phyloP scores from a whole-genome alignment of 2,797 vertebrate genomes.

The Pipistrellus nathusii region DNA sequence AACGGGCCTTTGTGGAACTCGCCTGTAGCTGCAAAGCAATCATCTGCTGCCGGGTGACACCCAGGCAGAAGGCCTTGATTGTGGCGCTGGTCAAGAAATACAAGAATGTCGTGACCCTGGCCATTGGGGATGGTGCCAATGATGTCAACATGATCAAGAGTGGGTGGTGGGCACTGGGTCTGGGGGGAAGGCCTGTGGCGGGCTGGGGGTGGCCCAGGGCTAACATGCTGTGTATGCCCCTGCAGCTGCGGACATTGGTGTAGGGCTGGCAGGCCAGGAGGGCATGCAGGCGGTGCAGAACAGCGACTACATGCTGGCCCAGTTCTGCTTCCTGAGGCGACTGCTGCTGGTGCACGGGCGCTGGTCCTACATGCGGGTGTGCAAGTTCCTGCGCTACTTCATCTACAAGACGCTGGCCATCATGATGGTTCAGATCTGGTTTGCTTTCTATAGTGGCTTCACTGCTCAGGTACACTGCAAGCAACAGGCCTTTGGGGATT shows the following conservation, averaged over 20 bases:
- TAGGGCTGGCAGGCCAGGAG: constrained; percentile 94
- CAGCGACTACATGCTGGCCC: constrained; percentile 94
- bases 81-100: constrained; percentile 93
- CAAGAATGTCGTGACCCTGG: constrained; percentile 91
- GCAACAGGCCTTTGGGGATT: neutral
- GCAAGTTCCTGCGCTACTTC: constrained; percentile 94
- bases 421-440: constrained; percentile 94
- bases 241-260: constrained; percentile 94
- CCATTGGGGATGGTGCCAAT: constrained; percentile 96
- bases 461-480: constrained; percentile 91
- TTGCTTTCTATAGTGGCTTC: constrained; percentile 93
- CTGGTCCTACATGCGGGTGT: constrained; percentile 94
- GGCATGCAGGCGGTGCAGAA: constrained; percentile 95
- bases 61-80: constrained; percentile 94
- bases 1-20: constrained; percentile 91
- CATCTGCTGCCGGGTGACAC: constrained; percentile 96
- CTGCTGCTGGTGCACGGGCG: constrained; percentile 96
- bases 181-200: neutral
- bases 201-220: accelerated
- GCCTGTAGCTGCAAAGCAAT: constrained; percentile 93
- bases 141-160: constrained; percentile 99
- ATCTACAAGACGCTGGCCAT: constrained; percentile 95
- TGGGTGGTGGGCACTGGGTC: constrained; percentile 55
- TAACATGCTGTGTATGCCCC: accelerated
- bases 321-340: constrained; percentile 93